These are phyloP conservation scores for Catharus minimus DNA, from an alignment of 2,113 vertebrate species.

Conservation along the genomic window DNA sequence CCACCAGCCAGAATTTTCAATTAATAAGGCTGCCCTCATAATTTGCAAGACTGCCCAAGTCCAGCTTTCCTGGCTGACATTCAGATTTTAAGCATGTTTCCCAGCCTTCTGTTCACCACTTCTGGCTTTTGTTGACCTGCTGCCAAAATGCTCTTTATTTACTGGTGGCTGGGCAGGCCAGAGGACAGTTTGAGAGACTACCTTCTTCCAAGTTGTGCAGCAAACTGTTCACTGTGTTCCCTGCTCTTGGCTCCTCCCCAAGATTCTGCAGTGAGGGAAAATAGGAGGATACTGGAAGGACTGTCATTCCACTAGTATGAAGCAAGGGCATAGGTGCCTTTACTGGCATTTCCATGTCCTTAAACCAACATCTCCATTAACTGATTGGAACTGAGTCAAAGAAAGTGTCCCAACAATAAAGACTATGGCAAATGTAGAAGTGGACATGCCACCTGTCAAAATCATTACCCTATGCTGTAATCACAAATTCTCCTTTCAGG, in stretches of 20 bases:
- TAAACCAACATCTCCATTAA: neutral
- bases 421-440: neutral
- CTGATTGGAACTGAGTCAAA: neutral
- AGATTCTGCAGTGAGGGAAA: neutral
- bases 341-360: neutral
- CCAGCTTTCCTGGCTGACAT: conserved; percentile 33
- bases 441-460: neutral
- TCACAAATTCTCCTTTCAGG: neutral
- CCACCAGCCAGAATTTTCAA: neutral
- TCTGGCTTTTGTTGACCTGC: neutral
- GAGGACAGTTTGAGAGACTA: neutral
- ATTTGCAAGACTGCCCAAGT: conserved; percentile 6
- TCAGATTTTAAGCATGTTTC: conserved; percentile 18
- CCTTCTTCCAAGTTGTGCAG: conserved; percentile 18
- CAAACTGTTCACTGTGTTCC: conserved; percentile 4
- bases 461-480: neutral
- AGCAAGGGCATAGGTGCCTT: neutral
- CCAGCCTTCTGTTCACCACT: conserved; percentile 48
- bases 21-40: conserved; percentile 41
- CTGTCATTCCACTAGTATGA: neutral
- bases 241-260: conserved; percentile 11
- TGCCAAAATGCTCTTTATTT: conserved; percentile 41
- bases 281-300: neutral
- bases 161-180: conserved; percentile 27
- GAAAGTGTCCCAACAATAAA: neutral